phyloP scores from a whole-genome alignment of 2,797 vertebrate species.

The Brachymystax lenok region DNA sequence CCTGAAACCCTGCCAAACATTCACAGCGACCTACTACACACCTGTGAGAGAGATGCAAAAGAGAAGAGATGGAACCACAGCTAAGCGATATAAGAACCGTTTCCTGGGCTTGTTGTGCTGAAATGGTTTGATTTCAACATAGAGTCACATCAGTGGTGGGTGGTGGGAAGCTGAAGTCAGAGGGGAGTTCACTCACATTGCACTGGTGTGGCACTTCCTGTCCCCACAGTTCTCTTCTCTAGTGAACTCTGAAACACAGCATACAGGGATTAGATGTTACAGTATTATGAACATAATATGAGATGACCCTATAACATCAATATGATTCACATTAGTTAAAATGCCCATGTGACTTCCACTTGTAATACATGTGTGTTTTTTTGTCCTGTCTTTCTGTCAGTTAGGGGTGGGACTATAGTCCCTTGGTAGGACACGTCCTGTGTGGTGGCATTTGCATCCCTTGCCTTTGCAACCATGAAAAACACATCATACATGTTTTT shows the following conservation, averaged over 20 bases:
- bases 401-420: too few relatives aligned
- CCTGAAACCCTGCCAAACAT: conserved; percentile 88
- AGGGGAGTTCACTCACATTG: conserved; percentile 81
- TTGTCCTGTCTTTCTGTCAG: too few relatives aligned
- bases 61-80: not conserved
- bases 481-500: too few relatives aligned
- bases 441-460: too few relatives aligned
- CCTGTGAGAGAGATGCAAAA: conserved; percentile 59
- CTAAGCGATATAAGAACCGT: not conserved
- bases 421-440: too few relatives aligned
- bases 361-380: too few relatives aligned
- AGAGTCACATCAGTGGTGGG: not conserved
- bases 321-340: not conserved
- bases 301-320: not conserved
- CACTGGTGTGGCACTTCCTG: conserved; percentile 86
- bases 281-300: not conserved
- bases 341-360: not conserved
- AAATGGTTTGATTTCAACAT: not conserved
- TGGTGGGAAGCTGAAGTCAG: not conserved
- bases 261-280: not conserved
- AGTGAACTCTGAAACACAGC: conserved; percentile 76
- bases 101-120: not conserved
- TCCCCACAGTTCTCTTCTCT: conserved; percentile 75
- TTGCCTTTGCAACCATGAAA: too few relatives aligned
- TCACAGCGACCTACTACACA: conserved; percentile 81